These are phyloP conservation scores for Alosa sapidissima DNA, from an alignment of 2,797 vertebrate species.

Conservation along the genomic window DNA sequence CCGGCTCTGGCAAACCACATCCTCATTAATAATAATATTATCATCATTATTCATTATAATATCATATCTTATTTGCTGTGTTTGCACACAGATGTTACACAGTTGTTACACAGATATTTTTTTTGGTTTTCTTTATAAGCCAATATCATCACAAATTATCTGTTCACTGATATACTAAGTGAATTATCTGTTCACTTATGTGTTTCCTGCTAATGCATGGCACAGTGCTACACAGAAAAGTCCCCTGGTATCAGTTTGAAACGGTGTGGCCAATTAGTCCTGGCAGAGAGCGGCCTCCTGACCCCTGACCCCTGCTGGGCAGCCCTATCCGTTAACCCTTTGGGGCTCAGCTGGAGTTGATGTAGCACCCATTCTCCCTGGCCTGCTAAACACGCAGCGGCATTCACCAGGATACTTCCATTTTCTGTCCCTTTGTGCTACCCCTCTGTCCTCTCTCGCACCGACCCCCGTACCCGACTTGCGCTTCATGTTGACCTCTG, in stretches of 20 bases:
- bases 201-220: background rate
- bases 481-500: conserved; percentile 84
- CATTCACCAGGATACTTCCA: conserved; percentile 83
- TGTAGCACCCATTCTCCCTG: conserved; percentile 89
- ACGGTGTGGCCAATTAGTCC: conserved; percentile 87
- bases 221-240: background rate
- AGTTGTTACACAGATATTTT: no score
- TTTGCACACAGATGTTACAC: no score
- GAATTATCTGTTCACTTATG: no score
- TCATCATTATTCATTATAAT: background rate
- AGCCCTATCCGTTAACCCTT: conserved; percentile 87
- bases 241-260: conserved; percentile 68
- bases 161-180: no score
- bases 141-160: background rate
- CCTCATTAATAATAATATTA: background rate
- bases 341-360: conserved; percentile 89
- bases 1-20: background rate
- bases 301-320: conserved; percentile 93
- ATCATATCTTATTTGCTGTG: no score
- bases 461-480: conserved; percentile 69
- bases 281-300: conserved; percentile 81
- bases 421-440: conserved; percentile 87
- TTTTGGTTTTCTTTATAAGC: background rate
- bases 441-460: conserved; percentile 74
- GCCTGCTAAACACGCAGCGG: conserved; percentile 83